Evolutionary conservation across 2,888 invertebrate genomes (phyloP), one percentile per base, ranked within the genome.

Genomic region (Pristionchus maxplancki): DNA sequence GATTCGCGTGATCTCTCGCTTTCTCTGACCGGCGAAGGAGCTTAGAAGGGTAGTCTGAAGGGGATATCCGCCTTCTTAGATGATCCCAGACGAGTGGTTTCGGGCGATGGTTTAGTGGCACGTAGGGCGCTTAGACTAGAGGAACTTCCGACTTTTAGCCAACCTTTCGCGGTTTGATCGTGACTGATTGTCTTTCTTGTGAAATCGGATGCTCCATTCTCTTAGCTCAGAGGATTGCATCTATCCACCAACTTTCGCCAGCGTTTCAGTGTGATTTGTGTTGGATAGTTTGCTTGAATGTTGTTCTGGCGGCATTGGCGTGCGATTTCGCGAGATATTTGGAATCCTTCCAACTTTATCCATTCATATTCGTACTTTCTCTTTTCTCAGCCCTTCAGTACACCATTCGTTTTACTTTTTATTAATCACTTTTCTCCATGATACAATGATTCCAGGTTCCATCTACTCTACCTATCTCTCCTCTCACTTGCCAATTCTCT

Each of bases 31-130:
- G n/a, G 20, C 11, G 67, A 74, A 48, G n/a, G 81, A 62, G 67
- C 40, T 50, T 13, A 34, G 83, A 74, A 17, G 24, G 71, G 37
- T 40, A n/a, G n/a, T n/a, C n/a, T 50, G 40, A 11, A 3, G 50
- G 11, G 31, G 83, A 84, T 34, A 84, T 84, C 84, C 62, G 44
- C 58, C 84, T 37, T 53, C 62, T 37, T 44, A 62, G 82, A 31
- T 28, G 81, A 37, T n/a, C 17, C 31, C 11, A 20, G n/a, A 58
- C 3, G 58, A 58, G 58, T 58, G 58, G 58, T 58, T 58, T n/a
- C n/a, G 9, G 24, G 58, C 58, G 58, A 58, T 24, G n/a, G 58
- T 58, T 58, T 58, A 58, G 58, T 58, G 58, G 58, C 44, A 11
- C 44, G 44, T n/a, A n/a, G n/a, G 50, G 50, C 50, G 20, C 50